These are phyloP conservation scores for Platypus cylindrus DNA, from an alignment of 2,888 invertebrate species.

Conservation along the genomic window DNA sequence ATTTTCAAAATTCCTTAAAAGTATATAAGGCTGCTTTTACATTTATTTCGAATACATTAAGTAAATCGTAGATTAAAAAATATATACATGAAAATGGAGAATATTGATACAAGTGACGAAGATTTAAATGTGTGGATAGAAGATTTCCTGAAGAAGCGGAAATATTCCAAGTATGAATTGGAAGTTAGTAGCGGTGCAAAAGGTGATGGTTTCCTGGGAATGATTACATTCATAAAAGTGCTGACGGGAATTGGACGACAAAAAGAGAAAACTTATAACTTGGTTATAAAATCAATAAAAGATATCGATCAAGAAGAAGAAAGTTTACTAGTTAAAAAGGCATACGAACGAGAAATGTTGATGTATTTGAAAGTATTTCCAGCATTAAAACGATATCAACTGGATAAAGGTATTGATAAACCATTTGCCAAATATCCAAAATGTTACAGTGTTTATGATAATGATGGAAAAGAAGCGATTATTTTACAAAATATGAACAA, in stretches of 20 bases:
- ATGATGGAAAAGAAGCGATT: conserved; percentile 19
- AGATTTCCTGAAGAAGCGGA: conserved; percentile 10
- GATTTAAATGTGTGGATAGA: too few species aligned
- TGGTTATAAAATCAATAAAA: conserved; percentile 11
- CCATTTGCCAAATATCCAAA: conserved; percentile 15
- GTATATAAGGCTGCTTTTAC: too few species aligned
- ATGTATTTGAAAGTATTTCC: conserved; percentile 18
- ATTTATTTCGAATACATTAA: too few species aligned
- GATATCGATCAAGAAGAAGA: conserved; percentile 11
- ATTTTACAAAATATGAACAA: conserved; percentile 22
- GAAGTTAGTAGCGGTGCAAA: conserved; percentile 13
- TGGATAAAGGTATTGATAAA: conserved; percentile 11
- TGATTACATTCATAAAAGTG: conserved; percentile 18
- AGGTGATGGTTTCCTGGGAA: conserved; percentile 21
- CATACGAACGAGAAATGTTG: conserved; percentile 18
- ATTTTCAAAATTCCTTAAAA: too few species aligned
- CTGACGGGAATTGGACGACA: conserved; percentile 10
- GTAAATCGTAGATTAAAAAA: too few species aligned
- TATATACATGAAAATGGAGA: too few species aligned
- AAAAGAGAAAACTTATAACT: conserved; percentile 12
- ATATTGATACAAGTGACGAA: too few species aligned
- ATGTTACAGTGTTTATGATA: conserved; percentile 20
- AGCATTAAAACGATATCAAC: conserved; percentile 13
- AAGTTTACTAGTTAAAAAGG: conserved; percentile 13
- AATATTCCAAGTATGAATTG: conserved; percentile 10